Conservation (phyloP, 2,888 invertebrate genomes). For the Tineola bisselliella region DNA sequence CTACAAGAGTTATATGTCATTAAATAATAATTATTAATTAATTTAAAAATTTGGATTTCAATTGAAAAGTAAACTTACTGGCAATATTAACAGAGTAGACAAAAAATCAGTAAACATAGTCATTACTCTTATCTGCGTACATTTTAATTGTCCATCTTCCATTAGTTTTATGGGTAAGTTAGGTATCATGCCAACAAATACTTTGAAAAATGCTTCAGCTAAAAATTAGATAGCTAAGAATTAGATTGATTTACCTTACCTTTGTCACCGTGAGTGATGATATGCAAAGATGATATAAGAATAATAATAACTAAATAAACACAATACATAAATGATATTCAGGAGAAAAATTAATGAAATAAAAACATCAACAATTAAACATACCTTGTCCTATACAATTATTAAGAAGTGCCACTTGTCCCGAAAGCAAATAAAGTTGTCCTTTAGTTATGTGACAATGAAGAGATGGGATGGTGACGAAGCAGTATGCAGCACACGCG, state of each 20-base stretch:
- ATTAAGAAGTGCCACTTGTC: slow-evolving; percentile 89
- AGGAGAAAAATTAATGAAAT: too few relatives aligned
- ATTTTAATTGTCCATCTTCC: slow-evolving; percentile 80
- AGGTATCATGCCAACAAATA: slow-evolving; percentile 81
- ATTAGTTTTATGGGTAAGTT: slow-evolving; percentile 75
- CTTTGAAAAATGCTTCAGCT: slow-evolving; percentile 96
- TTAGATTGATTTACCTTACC: too few relatives aligned
- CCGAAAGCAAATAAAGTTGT: slow-evolving; percentile 86
- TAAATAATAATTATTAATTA: background rate
- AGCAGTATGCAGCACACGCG: slow-evolving; percentile 92
- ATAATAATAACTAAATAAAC: too few relatives aligned
- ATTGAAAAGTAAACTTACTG: slow-evolving; percentile 74
- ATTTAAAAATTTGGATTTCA: background rate
- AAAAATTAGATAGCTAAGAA: too few relatives aligned
- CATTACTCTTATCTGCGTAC: slow-evolving; percentile 76
- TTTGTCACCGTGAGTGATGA: too few relatives aligned
- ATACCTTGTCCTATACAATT: slow-evolving; percentile 91
- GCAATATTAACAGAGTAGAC: slow-evolving; percentile 84
- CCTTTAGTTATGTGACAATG: slow-evolving; percentile 80
- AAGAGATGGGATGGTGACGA: slow-evolving; percentile 96
- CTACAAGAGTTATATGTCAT: slow-evolving; percentile 42
- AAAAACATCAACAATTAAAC: background rate
- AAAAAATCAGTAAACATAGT: slow-evolving; percentile 80
- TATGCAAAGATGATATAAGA: too few relatives aligned
- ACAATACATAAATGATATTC: too few relatives aligned